phyloP scores from a whole-genome alignment of 2,888 invertebrate species.

The Drosophila gaucha region DNA sequence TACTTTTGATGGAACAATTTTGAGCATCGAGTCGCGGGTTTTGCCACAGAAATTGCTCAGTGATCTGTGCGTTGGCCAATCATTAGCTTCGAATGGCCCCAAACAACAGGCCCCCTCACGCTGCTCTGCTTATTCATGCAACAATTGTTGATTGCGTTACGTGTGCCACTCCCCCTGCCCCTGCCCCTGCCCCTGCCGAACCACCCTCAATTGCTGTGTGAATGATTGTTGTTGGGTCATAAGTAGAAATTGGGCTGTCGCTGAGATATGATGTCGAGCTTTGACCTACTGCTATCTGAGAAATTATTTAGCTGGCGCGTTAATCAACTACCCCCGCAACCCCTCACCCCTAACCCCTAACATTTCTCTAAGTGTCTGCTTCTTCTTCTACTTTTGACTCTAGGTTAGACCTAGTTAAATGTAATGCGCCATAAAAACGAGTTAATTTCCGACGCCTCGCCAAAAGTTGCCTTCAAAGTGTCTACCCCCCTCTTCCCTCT shows the following conservation, averaged over 20 bases:
- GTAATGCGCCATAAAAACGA: conserved; percentile 67
- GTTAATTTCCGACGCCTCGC: conserved; percentile 68
- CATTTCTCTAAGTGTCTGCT: no score
- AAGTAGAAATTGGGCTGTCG: conserved; percentile 64
- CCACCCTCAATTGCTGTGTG: conserved; percentile 46
- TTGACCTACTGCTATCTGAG: conserved; percentile 45
- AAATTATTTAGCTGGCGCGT: conserved; percentile 38
- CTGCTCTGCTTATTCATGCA: conserved; percentile 67
- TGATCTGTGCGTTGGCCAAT: conserved; percentile 76
- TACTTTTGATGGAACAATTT: conserved; percentile 78
- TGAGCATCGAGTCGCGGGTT: conserved; percentile 8
- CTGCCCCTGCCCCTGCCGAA: not conserved
- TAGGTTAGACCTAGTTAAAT: conserved; percentile 36
- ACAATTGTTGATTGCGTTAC: conserved; percentile 74
- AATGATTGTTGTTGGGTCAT: conserved; percentile 70
- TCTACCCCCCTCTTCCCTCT: not conserved
- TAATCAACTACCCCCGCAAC: conserved; percentile 4
- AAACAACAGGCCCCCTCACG: conserved; percentile 38
- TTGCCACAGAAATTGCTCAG: conserved; percentile 61
- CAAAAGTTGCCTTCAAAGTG: conserved; percentile 5
- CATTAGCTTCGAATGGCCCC: conserved; percentile 56
- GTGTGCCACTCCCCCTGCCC: conserved; percentile 17
- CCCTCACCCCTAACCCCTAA: no score
- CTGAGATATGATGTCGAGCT: conserved; percentile 48
- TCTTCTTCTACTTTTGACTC: no score